Evolutionary conservation across 2,797 vertebrate species (phyloP).

Genomic region (Momotus momota): DNA sequence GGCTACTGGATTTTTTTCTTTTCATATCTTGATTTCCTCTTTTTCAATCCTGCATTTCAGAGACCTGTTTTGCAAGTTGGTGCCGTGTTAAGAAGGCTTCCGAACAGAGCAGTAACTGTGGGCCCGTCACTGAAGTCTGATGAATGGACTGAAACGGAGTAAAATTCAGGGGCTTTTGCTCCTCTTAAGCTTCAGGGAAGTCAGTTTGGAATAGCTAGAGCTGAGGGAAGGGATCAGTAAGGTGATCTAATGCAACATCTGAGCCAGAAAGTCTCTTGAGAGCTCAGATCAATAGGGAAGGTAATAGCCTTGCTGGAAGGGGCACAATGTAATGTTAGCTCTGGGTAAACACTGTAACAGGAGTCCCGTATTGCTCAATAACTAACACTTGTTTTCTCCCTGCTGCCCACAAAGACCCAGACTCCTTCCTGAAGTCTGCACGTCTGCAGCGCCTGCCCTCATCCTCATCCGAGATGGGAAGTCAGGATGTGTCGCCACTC

Average conservation of each 20-base stretch:
- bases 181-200: neutral
- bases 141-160: neutral
- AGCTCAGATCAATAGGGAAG: neutral
- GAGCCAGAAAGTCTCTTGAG: slow-evolving; percentile 27
- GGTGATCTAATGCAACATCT: neutral
- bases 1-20: neutral
- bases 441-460: slow-evolving; percentile 96
- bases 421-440: slow-evolving; percentile 92
- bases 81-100: neutral
- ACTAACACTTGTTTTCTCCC: slow-evolving; percentile 4
- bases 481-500: slow-evolving; percentile 89
- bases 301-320: neutral
- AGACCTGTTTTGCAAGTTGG: neutral
- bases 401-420: slow-evolving; percentile 85
- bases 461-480: slow-evolving; percentile 92
- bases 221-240: slow-evolving; percentile 22
- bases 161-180: neutral
- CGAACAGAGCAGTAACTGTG: neutral
- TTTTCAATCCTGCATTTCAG: neutral
- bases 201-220: neutral
- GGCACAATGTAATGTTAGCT: neutral
- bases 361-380: slow-evolving; percentile 10
- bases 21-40: neutral
- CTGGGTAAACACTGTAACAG: slow-evolving; percentile 21
- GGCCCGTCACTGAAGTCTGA: neutral